Base-by-base conservation (phyloP, 2,113 vertebrate genomes). In the Bothrops jararaca region DNA sequence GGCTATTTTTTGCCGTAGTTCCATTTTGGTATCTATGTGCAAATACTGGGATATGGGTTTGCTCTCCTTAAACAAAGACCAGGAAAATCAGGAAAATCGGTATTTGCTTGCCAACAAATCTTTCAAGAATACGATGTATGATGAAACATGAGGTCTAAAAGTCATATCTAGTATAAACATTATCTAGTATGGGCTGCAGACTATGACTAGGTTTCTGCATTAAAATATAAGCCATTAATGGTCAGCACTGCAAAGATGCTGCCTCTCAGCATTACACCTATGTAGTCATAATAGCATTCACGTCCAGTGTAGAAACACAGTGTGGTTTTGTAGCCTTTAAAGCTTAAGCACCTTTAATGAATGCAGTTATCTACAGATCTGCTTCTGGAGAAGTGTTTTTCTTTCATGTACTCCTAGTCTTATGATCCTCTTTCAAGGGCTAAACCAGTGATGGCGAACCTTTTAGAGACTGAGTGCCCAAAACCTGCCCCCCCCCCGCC, bases 31-130 rank as follows among this genome's bases (percentile, higher is more conserved):
- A 0, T 98, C 97, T 0, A 97, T 92, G 0, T 96, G 96, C 95
- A 99, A 97, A 96, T 98, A 99, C 60, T 89, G 97, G 0, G 99
- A 98, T 95, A 99, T 98, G 5, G 98, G 99, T 92, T 98, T 98
- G 0, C 99, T 99, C 95, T 99, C 99, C 99, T 99, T 89, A 89
- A 96, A 95, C 15, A 95, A 80, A 96, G 89, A 95, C 0, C 60
- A 89, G 86, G 42, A n/a, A 56, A 92, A 86, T 93, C 92, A 94
- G 93, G 93, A 80, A 92, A 18, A 86, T 13, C 4, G 26, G 0
- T 24, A 23, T 9, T 87, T 15, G 18, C 92, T 56, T 69, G 92
- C 29, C 64, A 39, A 48, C 26, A 74, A 4, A 20, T 52, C 34
- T 8, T 26, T 60, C 74, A 50, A 1, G 22, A 15, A 26, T 22